These are phyloP conservation scores for Dastarcus helophoroides DNA, from an alignment of 2,888 invertebrate species.

Conservation along the genomic window DNA sequence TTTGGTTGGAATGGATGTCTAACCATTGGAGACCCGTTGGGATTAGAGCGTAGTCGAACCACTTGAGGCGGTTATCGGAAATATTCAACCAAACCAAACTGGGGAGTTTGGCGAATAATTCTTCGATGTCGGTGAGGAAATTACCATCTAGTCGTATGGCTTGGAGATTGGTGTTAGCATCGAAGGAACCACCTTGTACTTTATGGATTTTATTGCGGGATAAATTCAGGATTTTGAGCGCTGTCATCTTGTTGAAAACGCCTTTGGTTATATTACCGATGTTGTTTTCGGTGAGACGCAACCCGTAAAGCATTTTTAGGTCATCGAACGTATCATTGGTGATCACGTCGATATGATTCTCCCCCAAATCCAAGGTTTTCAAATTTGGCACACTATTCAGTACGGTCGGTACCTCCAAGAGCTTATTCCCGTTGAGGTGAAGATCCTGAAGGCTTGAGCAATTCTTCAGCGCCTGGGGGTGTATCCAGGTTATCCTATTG, in stretches of 20 bases:
- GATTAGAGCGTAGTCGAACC: slow-evolving; percentile 77
- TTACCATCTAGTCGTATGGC: slow-evolving; percentile 75
- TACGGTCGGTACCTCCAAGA: slow-evolving; percentile 63
- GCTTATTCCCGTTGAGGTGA: slow-evolving; percentile 71
- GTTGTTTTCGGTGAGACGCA: slow-evolving; percentile 76
- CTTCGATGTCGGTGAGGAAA: slow-evolving; percentile 65
- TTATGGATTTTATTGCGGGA: slow-evolving; percentile 72
- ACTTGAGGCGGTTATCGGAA: slow-evolving; percentile 71
- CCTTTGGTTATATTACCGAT: slow-evolving; percentile 69
- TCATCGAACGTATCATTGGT: slow-evolving; percentile 70
- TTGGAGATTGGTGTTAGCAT: slow-evolving; percentile 63
- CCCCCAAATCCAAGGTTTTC: slow-evolving; percentile 71
- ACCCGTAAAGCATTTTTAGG: slow-evolving; percentile 67
- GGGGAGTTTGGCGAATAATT: slow-evolving; percentile 67
- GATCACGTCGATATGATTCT: slow-evolving; percentile 70
- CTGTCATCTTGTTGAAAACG: slow-evolving; percentile 65
- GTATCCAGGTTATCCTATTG: slow-evolving; percentile 64
- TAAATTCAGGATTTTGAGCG: slow-evolving; percentile 70
- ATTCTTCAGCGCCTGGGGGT: slow-evolving; percentile 64
- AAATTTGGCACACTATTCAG: slow-evolving; percentile 63
- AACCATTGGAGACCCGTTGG: slow-evolving; percentile 76
- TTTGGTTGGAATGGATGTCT: slow-evolving; percentile 75
- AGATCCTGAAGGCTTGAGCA: slow-evolving; percentile 70
- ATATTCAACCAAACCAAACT: slow-evolving; percentile 78
- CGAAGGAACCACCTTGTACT: slow-evolving; percentile 68